phyloP scores from a whole-genome alignment of 2,113 vertebrate species.

The Perccottus glenii region DNA sequence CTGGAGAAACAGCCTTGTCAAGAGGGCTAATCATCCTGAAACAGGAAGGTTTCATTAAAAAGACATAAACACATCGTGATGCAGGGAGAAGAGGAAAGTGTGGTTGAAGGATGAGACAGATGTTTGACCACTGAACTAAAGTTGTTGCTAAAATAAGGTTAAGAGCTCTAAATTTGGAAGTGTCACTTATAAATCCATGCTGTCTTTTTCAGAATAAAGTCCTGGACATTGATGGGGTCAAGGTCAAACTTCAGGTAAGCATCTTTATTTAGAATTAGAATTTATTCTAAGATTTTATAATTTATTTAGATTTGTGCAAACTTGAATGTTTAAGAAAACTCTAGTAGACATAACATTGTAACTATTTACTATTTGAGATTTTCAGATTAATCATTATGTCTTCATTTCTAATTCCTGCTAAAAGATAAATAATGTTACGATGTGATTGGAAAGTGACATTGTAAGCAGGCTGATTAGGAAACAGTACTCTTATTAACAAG shows the following conservation, averaged over 20 bases:
- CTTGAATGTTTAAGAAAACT: background rate
- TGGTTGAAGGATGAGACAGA: constrained; percentile 11
- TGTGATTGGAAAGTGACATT: background rate
- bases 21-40: constrained; percentile 38
- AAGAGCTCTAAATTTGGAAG: constrained; percentile 10
- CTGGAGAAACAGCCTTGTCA: constrained; percentile 1
- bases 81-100: constrained; percentile 11
- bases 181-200: constrained; percentile 33
- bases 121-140: constrained; percentile 22
- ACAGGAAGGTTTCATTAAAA: constrained; percentile 45
- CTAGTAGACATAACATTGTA: too few species aligned
- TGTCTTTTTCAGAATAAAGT: constrained; percentile 91
- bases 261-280: background rate
- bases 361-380: too few species aligned
- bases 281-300: too few species aligned
- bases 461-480: constrained; percentile 9
- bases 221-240: constrained; percentile 88
- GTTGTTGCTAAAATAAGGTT: background rate
- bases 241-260: constrained; percentile 92
- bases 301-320: background rate
- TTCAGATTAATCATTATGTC: too few species aligned
- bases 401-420: too few species aligned
- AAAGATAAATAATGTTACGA: too few species aligned
- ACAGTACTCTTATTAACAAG: constrained; percentile 32
- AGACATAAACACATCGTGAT: constrained; percentile 64